These are phyloP conservation scores for Phoxinus phoxinus DNA, from an alignment of 2,113 vertebrate genomes.

Conservation along the genomic window DNA sequence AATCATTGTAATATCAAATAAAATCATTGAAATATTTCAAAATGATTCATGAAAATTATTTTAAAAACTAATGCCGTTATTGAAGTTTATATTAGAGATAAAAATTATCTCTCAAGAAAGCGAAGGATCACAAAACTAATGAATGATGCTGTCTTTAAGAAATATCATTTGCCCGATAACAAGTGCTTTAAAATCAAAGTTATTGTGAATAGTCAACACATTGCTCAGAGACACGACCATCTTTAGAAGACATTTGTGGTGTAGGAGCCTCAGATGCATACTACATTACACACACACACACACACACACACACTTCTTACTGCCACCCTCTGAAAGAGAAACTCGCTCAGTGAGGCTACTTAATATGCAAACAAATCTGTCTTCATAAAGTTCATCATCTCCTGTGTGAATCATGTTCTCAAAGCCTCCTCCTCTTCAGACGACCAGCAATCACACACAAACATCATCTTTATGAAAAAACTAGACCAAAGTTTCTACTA, in stretches of 20 bases:
- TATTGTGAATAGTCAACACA: not conserved
- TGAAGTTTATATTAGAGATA: not conserved
- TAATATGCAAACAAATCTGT: slow-evolving; percentile 75
- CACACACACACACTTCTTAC: slow-evolving; percentile 57
- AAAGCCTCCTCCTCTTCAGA: slow-evolving; percentile 51
- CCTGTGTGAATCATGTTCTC: slow-evolving; percentile 50
- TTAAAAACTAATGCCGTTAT: not conserved
- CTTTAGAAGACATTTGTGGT: slow-evolving; percentile 26
- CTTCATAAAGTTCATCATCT: slow-evolving; percentile 55
- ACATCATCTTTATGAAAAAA: not conserved
- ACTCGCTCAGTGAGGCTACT: slow-evolving; percentile 67
- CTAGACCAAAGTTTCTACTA: too few species aligned
- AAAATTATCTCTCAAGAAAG: not conserved
- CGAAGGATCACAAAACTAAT: not conserved
- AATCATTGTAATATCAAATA: not conserved
- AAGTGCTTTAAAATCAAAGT: not conserved
- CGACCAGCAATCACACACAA: slow-evolving; percentile 26
- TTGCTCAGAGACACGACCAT: not conserved
- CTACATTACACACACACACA: slow-evolving; percentile 44
- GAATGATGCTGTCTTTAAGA: not conserved
- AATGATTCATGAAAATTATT: not conserved
- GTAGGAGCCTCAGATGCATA: slow-evolving; percentile 45
- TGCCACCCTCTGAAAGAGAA: slow-evolving; percentile 19
- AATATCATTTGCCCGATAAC: not conserved
- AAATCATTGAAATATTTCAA: not conserved